Conservation (phyloP, 2,888 invertebrate genomes). For the Drosophila nr. fundita region DNA sequence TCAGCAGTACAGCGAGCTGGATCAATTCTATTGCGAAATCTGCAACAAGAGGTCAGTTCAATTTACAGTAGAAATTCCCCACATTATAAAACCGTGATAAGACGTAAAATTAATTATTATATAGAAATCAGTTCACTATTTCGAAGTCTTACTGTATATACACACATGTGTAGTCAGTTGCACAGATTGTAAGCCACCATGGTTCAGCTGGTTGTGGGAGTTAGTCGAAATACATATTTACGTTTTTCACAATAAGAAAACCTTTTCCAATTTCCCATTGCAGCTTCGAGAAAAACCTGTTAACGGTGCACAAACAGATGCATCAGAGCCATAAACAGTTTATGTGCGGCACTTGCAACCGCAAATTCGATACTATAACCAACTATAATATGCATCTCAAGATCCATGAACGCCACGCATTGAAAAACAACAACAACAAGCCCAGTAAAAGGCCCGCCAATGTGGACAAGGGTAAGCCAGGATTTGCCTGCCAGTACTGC, state of each 20-base stretch:
- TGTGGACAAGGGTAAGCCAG: constrained; percentile 45
- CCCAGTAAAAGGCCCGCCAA: constrained; percentile 16
- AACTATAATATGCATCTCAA: constrained; percentile 91
- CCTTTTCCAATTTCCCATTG: background rate
- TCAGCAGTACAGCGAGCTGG: constrained; percentile 79
- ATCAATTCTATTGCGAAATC: constrained; percentile 86
- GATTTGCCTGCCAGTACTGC: constrained; percentile 90
- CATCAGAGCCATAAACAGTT: constrained; percentile 87
- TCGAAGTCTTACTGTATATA: background rate
- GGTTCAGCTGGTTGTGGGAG: background rate
- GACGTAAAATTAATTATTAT: background rate
- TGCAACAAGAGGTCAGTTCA: constrained; percentile 86
- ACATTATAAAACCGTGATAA: too few species aligned
- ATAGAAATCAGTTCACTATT: background rate
- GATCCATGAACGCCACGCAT: constrained; percentile 86
- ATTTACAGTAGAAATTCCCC: background rate
- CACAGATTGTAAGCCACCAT: background rate
- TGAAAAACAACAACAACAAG: constrained; percentile 2
- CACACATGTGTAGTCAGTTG: background rate
- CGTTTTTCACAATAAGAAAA: background rate
- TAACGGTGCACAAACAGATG: constrained; percentile 88
- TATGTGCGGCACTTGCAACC: constrained; percentile 90
- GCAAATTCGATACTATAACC: constrained; percentile 88
- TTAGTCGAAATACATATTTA: background rate
- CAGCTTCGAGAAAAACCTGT: constrained; percentile 81